A percentile compares a stretch with the other conserved stretches of the same genome.
These are phyloP conservation scores for Alsophila aescularia DNA, from an alignment of 2,888 invertebrate species.

Conservation along the genomic window DNA sequence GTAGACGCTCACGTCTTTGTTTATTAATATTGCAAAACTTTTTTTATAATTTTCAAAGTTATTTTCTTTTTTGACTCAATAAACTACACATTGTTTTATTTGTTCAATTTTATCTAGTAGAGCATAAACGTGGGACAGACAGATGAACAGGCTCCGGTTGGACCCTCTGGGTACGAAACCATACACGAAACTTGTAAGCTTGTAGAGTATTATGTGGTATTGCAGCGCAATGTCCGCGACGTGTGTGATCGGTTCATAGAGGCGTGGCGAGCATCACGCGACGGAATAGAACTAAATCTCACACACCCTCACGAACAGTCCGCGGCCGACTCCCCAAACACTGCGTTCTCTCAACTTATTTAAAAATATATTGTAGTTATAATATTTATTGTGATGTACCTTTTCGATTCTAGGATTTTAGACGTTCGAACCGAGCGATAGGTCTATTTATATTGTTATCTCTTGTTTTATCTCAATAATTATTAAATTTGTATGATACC, in stretches of 20 bases:
- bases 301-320: slow-evolving; percentile 30
- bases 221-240: background rate
- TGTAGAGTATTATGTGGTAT: too few species aligned
- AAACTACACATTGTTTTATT: too few species aligned
- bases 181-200: background rate
- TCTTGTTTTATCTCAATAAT: slow-evolving; percentile 44
- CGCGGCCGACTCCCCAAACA: slow-evolving; percentile 30
- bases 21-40: too few species aligned
- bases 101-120: too few species aligned
- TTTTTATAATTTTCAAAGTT: too few species aligned
- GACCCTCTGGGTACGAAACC: too few species aligned
- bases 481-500: slow-evolving; percentile 36
- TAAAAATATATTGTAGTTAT: slow-evolving; percentile 62
- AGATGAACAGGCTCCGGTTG: too few species aligned
- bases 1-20: too few species aligned
- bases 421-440: slow-evolving; percentile 55
- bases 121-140: too few species aligned
- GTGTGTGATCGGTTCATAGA: background rate
- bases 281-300: slow-evolving; percentile 6
- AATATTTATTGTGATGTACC: slow-evolving; percentile 81
- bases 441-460: slow-evolving; percentile 51
- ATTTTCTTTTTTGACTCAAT: too few species aligned
- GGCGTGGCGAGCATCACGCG: slow-evolving; percentile 26
- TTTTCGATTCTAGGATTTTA: slow-evolving; percentile 61
- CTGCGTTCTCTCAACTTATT: slow-evolving; percentile 34